Evolutionary conservation across 92 coral and sea anemone species (phyloP).

Genomic region (Montipora capitata): DNA sequence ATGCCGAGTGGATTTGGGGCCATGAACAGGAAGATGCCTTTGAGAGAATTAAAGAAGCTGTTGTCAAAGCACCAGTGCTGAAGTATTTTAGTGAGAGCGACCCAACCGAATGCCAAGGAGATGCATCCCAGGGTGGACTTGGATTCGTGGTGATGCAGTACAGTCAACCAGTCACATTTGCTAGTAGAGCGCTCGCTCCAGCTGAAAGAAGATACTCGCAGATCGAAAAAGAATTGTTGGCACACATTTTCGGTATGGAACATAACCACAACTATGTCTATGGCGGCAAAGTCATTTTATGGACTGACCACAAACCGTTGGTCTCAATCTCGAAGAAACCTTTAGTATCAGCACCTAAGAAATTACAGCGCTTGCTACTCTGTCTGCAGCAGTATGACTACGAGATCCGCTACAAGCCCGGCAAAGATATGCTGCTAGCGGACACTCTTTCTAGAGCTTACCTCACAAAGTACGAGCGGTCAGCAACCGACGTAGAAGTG

Average conservation of each 20-base stretch:
- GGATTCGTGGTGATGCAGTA: constrained; percentile 59
- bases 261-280: constrained; percentile 73
- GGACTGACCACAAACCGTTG: constrained; percentile 75
- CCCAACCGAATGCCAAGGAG: constrained; percentile 64
- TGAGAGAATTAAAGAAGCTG: constrained; percentile 53
- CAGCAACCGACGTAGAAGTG: constrained; percentile 42
- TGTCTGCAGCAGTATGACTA: constrained; percentile 69
- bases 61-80: constrained; percentile 69
- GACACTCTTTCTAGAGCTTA: constrained; percentile 74
- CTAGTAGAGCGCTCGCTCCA: constrained; percentile 70
- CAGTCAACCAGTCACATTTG: constrained; percentile 57
- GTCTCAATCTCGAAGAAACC: constrained; percentile 72
- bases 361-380: constrained; percentile 61
- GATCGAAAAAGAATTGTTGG: constrained; percentile 74
- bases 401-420: constrained; percentile 65
- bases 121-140: constrained; percentile 36
- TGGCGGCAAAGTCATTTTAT: constrained; percentile 60
- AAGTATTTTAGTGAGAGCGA: constrained; percentile 36
- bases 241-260: constrained; percentile 75
- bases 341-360: constrained; percentile 64
- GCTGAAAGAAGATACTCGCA: constrained; percentile 68
- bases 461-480: constrained; percentile 4
- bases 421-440: constrained; percentile 56
- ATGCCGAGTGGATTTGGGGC: constrained; percentile 41
- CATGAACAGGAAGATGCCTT: constrained; percentile 58